A percentile compares a stretch with the other conserved stretches of the same genome.
Evolutionary conservation across 2,797 vertebrate species (phyloP).

Genomic region (Emydoidea blandingii): DNA sequence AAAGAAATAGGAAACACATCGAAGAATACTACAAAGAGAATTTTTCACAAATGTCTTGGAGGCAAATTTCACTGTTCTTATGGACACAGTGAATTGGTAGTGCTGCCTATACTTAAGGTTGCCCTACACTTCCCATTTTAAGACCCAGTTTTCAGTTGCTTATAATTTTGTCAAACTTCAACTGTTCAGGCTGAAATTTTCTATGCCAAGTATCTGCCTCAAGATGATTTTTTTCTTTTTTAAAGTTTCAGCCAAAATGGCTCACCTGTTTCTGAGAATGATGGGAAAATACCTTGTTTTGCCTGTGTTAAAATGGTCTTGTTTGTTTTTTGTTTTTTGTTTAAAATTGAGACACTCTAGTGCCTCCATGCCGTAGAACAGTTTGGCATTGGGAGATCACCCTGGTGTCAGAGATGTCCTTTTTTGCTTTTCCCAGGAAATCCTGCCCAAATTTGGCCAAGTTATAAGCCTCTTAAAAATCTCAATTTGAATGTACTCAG

Average conservation of each 20-base stretch:
- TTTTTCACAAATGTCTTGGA: fast-evolving
- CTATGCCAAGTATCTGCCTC: not conserved
- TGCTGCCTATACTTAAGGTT: not conserved
- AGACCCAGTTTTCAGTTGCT: not conserved
- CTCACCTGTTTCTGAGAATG: not conserved
- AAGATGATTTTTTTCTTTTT: not conserved
- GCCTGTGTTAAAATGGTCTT: not conserved
- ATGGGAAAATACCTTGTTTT: not conserved
- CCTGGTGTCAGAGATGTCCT: not conserved
- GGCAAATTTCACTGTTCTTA: not conserved
- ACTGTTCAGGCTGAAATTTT: not conserved
- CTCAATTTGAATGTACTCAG: no score
- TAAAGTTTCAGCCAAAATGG: not conserved
- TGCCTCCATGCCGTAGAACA: not conserved
- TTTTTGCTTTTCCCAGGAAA: not conserved
- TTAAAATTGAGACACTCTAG: not conserved
- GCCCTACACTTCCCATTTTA: not conserved
- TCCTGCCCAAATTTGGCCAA: not conserved
- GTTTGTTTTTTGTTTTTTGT: fast-evolving
- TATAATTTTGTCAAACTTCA: not conserved
- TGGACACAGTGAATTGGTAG: not conserved
- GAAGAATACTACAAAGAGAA: not conserved
- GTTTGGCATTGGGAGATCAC: not conserved
- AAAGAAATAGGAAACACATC: not conserved
- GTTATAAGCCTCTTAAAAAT: not conserved